Evolutionary conservation across 2,888 invertebrate species (phyloP).

Genomic region (Amphimallon solstitiale): DNA sequence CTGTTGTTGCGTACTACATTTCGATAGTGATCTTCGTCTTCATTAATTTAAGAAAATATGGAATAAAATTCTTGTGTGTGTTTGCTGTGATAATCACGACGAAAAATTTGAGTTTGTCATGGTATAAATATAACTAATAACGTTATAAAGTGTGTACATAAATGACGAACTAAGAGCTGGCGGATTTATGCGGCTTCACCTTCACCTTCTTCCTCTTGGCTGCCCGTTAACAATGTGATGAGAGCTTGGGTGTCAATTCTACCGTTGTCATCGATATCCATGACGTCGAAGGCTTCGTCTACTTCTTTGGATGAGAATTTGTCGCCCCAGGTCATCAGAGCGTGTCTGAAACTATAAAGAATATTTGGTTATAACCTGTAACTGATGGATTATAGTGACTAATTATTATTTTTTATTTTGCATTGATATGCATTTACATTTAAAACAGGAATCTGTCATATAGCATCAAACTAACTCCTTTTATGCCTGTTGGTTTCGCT

Average conservation of each 20-base stretch:
- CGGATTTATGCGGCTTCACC: slow-evolving; percentile 60
- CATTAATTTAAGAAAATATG: slow-evolving; percentile 11
- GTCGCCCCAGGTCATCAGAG: slow-evolving; percentile 93
- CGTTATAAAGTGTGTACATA: slow-evolving; percentile 15
- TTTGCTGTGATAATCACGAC: slow-evolving; percentile 27
- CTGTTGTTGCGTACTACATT: neutral
- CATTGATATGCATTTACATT: too few relatives aligned
- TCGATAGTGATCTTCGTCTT: neutral
- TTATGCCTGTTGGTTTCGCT: too few relatives aligned
- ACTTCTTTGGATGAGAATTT: slow-evolving; percentile 90
- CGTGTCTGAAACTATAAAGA: slow-evolving; percentile 78
- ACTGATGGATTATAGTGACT: too few relatives aligned
- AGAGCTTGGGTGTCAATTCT: slow-evolving; percentile 88
- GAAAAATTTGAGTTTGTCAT: slow-evolving; percentile 10
- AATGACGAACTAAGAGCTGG: slow-evolving; percentile 19
- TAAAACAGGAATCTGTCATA: too few relatives aligned
- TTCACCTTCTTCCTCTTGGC: slow-evolving; percentile 83
- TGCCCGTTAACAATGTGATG: slow-evolving; percentile 88
- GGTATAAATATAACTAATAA: slow-evolving; percentile 14
- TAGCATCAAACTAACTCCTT: too few relatives aligned
- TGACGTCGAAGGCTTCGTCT: slow-evolving; percentile 92
- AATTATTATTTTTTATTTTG: too few relatives aligned
- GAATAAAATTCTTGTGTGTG: slow-evolving; percentile 24
- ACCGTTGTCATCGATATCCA: slow-evolving; percentile 91
- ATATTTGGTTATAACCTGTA: too few relatives aligned